Evolutionary conservation across 2,113 vertebrate species (phyloP), one percentile per base, ranked within the genome.

Genomic region (Riparia riparia): DNA sequence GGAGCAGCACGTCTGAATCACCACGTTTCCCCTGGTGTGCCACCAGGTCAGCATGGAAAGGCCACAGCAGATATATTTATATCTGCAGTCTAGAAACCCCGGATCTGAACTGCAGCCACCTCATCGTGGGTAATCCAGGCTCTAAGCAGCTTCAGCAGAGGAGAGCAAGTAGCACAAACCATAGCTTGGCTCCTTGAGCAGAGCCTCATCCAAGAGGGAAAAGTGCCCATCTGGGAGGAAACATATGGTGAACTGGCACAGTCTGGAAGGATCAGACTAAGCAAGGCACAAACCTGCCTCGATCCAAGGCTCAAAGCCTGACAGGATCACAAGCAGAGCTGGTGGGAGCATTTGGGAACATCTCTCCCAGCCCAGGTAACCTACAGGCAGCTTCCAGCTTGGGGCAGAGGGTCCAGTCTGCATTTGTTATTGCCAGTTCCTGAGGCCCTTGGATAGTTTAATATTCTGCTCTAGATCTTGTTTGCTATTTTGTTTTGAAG

Each of bases 381-480:
- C 81, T 4, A 24, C 26, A 92, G 60, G 34, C 50, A 51, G 31
- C 69, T 22, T 31, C 42, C 2, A 6, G 39, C 44, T 26, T 26
- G 26, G 39, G 61, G 44, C 50, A 25, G 10, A 16, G 50, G 58
- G 64, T 65, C 78, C 88, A 90, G 63, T 28, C 64, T 45, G 29
- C 17, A 2, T 34, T 81, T 28, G 47, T 93, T 92, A 89, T 17
- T 91, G 56, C 26, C 89, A 94, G 12, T 51, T 90, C 77, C 70
- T 86, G 76, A 92, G 95, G 72, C 34, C 37, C 53, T 90, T 19
- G 2, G 25, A 82, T 14, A 84, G 91, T 86, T 96, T 95, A 96
- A 97, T 97, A 97, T 97, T 97, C 89, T 94, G 89, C 85, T 90
- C 95, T 90, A 95, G 90, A 95, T 97, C 92, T 97, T 94, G 91